Evolutionary conservation across 2,888 invertebrate species (phyloP), one percentile per base, ranked within the genome.

Genomic region (Aradus depressus): DNA sequence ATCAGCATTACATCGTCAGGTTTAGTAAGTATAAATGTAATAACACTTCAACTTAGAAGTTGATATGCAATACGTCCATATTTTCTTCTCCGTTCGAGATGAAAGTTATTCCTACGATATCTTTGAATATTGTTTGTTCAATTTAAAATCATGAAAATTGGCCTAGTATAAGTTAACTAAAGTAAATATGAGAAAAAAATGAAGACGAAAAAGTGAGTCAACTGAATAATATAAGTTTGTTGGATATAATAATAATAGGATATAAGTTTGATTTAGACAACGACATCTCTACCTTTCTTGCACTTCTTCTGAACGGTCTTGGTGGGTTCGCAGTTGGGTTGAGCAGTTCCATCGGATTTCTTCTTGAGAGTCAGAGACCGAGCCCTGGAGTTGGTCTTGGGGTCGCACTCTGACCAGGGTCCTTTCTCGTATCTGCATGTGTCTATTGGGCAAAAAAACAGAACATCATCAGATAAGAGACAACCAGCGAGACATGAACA

Each of bases 261-360:
- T 18, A 34, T 34, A 16, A 18, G 18, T 18, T 16, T 34, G 34
- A 34, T 34, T 34, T 34, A 34, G 18, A 31, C 12, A 8, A 31
- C 37, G 16, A 39, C 14, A 39, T 18, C 14, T 21, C 28, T 22
- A 87, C 89, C 85, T 78, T 88, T 89, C 74, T 88, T 90, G 79
- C 90, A 90, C 66, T 88, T 89, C 73, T 89, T 89, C 69, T 86
- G 84, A 62, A 90, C 84, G 55, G 81, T 85, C 72, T 87, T 88
- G 62, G 82, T 80, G 59, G 77, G 78, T 66, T 88, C 87, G 68
- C 90, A 90, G 61, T 76, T 77, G 55, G 79, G 75, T 35, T 75
- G 72, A 67, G 87, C 86, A 10, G 48, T 48, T 8, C 51, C 50
- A 44, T 64, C 62, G 67, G 87, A 86, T 66, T 86, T 87, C 72